phyloP scores from a whole-genome alignment of 2,888 invertebrate genomes.

The Lycophotia porphyrea region DNA sequence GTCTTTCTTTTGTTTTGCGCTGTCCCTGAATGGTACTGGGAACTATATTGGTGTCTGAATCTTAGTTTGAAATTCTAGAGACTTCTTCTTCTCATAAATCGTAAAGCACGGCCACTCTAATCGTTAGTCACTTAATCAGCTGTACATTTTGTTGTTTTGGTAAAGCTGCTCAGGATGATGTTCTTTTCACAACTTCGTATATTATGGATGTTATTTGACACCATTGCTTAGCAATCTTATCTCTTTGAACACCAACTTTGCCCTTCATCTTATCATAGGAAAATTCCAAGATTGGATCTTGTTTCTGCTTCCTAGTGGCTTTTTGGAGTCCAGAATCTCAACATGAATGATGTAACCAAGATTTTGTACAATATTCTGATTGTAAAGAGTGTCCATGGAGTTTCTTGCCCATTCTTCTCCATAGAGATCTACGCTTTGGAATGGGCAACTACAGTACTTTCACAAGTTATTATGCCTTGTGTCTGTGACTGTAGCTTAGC shows the following conservation, averaged over 20 bases:
- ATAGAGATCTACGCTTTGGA: no score
- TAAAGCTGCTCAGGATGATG: neutral
- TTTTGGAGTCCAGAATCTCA: no score
- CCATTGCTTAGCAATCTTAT: neutral
- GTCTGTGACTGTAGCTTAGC: no score
- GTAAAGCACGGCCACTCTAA: neutral
- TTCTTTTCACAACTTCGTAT: neutral
- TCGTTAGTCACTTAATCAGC: neutral
- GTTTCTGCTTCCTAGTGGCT: neutral
- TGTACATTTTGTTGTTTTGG: neutral
- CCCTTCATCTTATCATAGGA: neutral
- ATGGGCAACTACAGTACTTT: no score
- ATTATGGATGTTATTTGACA: neutral
- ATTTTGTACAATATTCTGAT: no score
- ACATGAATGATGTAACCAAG: no score
- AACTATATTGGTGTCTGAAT: constrained; percentile 9
- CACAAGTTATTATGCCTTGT: no score
- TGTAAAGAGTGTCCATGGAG: no score
- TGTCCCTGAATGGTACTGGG: constrained; percentile 52
- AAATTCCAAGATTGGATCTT: constrained; percentile 4
- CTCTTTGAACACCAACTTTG: neutral
- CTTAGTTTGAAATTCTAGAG: neutral
- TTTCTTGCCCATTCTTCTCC: no score
- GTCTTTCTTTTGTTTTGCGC: constrained; percentile 50
- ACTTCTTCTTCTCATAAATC: neutral